Percentiles rank a stretch among this genome's conserved stretches.
Conservation (phyloP, 2,888 invertebrate species). For the Neelides folsomi region DNA sequence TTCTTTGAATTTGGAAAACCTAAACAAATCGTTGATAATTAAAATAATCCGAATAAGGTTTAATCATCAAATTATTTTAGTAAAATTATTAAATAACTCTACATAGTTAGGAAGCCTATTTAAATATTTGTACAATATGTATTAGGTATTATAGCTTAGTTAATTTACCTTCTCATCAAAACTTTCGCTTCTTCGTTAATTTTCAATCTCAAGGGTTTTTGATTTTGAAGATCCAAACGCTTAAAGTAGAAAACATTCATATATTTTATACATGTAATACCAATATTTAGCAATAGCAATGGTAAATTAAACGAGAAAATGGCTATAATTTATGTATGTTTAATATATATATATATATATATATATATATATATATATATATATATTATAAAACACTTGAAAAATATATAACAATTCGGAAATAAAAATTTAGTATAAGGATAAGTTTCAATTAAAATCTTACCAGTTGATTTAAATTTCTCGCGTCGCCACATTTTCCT, state of each 20-base stretch:
- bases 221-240: constrained; percentile 20
- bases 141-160: not conserved
- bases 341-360: too few relatives aligned
- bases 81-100: too few relatives aligned
- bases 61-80: not conserved
- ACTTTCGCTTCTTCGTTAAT: constrained; percentile 22
- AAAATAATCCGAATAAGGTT: too few relatives aligned
- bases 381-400: too few relatives aligned
- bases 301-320: too few relatives aligned
- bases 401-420: too few relatives aligned
- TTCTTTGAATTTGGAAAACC: constrained; percentile 28
- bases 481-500: constrained; percentile 23
- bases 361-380: too few relatives aligned
- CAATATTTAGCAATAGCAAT: constrained; percentile 6
- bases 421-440: too few relatives aligned
- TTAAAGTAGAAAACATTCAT: constrained; percentile 3
- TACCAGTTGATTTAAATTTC: constrained; percentile 23
- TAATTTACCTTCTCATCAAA: constrained; percentile 20
- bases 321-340: too few relatives aligned
- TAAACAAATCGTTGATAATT: constrained; percentile 7
- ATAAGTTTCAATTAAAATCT: too few relatives aligned
- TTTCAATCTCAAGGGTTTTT: constrained; percentile 21
- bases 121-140: too few relatives aligned
- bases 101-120: too few relatives aligned
- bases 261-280: not conserved